Evolutionary conservation across 1,140 invertebrate species (phyloP), one percentile per base, ranked within the genome.

Genomic region (Brachionus asplanchnoidis): DNA sequence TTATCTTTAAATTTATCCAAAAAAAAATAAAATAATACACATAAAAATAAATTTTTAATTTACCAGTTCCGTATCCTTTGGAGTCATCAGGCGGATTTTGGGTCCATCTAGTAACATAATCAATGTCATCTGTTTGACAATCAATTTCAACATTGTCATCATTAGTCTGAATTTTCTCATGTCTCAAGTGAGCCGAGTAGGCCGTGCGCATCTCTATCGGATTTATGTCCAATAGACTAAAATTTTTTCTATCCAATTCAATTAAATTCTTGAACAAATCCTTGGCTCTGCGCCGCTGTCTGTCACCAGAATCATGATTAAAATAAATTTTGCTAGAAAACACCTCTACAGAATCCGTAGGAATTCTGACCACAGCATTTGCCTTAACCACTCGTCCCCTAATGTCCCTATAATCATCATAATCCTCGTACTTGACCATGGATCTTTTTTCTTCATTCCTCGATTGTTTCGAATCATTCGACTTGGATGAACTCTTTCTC

Each of bases 101-200:
- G 0, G 79, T 82, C 79, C 79, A 82, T 68, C 53, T 60, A 23
- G 79, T 82, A 0, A 42, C 36, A n/a, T 17, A 66, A 5, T 82
- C 65, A 12, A 82, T 82, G 20, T 82, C 79, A 23, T 82, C 79
- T 14, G 79, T 82, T 65, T 82, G 79, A 65, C 32, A 40, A 11
- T 82, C 79, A 20, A 82, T 82, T n/a, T 82, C 79, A 66, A 42
- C 56, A 44, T 44, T 42, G 60, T 82, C 79, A 42, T 82, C 79
- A 82, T 82, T 82, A 14, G 79, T 82, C 60, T 82, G 79, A 17
- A 82, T 68, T 26, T 68, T 82, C 23, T 68, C 79, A 65, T 82
- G 79, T 82, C 65, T 82, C 23, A 82, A 36, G 12, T 82, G 79
- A 23, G 79, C 20, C 42, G 79, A 82, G 53, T 82, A 65, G 9